These are phyloP conservation scores for Euwallacea fornicatus DNA, from an alignment of 1,140 invertebrate species.

Conservation along the genomic window DNA sequence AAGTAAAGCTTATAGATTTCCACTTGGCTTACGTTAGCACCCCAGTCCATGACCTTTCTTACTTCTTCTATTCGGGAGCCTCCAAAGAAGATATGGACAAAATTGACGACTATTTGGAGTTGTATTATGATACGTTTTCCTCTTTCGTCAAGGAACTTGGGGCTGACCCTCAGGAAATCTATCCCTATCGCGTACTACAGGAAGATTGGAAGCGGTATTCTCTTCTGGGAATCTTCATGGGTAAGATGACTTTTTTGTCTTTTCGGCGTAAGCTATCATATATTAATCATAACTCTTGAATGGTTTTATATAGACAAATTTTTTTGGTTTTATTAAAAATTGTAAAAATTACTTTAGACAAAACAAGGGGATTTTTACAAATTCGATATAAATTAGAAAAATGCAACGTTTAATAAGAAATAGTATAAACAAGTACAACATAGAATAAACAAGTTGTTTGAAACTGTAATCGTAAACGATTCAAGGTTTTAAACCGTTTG, in stretches of 20 bases:
- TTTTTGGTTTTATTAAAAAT: too few relatives aligned
- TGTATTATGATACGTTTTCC: conserved; percentile 58
- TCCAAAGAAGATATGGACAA: conserved; percentile 55
- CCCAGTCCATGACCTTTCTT: conserved; percentile 60
- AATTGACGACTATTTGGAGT: conserved; percentile 55
- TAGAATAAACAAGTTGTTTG: too few relatives aligned
- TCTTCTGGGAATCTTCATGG: conserved; percentile 7
- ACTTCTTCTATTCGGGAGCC: conserved; percentile 60
- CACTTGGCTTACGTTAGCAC: conserved; percentile 59
- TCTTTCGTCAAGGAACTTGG: conserved; percentile 52
- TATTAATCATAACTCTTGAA: too few relatives aligned
- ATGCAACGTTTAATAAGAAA: too few relatives aligned
- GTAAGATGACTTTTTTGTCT: not conserved
- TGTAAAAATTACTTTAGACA: too few relatives aligned
- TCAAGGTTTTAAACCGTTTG: too few relatives aligned
- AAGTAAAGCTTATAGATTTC: conserved; percentile 55
- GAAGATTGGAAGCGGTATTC: conserved; percentile 51
- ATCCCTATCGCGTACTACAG: conserved; percentile 52
- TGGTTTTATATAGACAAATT: too few relatives aligned
- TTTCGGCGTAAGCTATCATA: too few relatives aligned
- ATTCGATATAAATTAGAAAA: too few relatives aligned
- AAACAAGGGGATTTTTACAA: too few relatives aligned
- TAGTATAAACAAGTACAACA: too few relatives aligned
- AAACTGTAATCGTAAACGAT: too few relatives aligned
- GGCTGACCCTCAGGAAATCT: conserved; percentile 53